These are phyloP conservation scores for Zaprionus ghesquierei DNA, from an alignment of 1,140 invertebrate species.

Conservation along the genomic window DNA sequence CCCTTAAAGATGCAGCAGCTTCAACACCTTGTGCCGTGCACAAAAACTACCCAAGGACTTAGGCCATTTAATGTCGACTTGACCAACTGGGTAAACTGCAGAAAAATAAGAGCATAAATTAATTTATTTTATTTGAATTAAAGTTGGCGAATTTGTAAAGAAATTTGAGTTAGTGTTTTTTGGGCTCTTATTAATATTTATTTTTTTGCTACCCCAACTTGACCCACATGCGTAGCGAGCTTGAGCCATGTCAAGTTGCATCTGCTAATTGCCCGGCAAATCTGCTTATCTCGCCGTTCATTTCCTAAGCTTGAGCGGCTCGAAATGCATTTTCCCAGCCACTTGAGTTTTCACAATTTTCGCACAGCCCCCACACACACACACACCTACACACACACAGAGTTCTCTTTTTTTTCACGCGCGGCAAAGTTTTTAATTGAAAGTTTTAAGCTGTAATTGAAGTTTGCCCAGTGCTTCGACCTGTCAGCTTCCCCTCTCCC, in stretches of 20 bases:
- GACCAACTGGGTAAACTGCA: not conserved
- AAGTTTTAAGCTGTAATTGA: slow-evolving; percentile 69
- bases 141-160: not conserved
- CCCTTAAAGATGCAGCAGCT: slow-evolving; percentile 35
- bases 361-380: not conserved
- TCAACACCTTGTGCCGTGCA: slow-evolving; percentile 3
- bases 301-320: slow-evolving; percentile 35
- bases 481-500: slow-evolving; percentile 25
- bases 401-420: slow-evolving; percentile 47
- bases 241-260: not conserved
- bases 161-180: not conserved
- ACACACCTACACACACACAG: not conserved
- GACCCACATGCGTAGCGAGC: not conserved
- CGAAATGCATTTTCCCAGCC: slow-evolving; percentile 39
- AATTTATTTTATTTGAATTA: not conserved
- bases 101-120: not conserved
- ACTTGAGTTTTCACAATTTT: slow-evolving; percentile 18
- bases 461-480: slow-evolving; percentile 58
- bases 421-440: slow-evolving; percentile 66
- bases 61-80: not conserved
- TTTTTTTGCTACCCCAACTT: not conserved
- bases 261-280: slow-evolving; percentile 37
- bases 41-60: not conserved
- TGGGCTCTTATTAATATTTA: no score
- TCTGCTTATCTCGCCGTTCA: slow-evolving; percentile 28